Base-by-base conservation (phyloP, 1,140 invertebrate species). In the Lanistes nyassanus region DNA sequence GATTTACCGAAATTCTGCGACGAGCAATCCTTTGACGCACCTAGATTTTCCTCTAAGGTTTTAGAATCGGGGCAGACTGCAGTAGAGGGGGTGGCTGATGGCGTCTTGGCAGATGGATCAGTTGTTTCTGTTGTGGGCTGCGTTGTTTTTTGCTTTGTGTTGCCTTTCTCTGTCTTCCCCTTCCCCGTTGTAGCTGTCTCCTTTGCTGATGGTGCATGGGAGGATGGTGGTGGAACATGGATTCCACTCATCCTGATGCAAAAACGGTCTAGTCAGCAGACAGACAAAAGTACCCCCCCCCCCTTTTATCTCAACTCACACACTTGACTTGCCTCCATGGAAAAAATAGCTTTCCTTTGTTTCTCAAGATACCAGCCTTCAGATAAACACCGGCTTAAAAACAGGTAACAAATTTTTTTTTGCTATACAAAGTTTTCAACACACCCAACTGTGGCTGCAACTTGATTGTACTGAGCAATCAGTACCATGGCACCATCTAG, bases 401-500 rank as follows among this genome's bases (percentile, higher is more conserved):
- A n/a, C n/a, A n/a, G n/a, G n/a, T n/a, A n/a, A n/a, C n/a, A n/a
- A n/a, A n/a, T n/a, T n/a, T n/a, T n/a, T n/a, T 6, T 47, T 3
- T 47, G 19, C 42, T 13, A 47, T n/a, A 47, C 5, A 47, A n/a
- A 31, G 29, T 21, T 34, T 13, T 19, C 51, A 64, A 71, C 75
- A 67, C 77, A 88, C 86, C 85, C 82, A 51, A 81, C 75, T 42
- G 80, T 77, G 72, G 83, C 65, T 55, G 84, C 84, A 31, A 90
- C 85, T 67, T 92, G 90, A 68, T 93, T 93, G 88, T 97, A 97
- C 87, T 98, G 96, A 80, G 95, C 93, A 92, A 98, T 96, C 88
- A 97, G 92, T 34, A 95, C 87, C 75, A 95, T 93, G 56, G 96
- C 95, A 31, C 95, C 95, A 89, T 98, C 96, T 76, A 98, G 86